Evolutionary conservation across 2,113 vertebrate genomes (phyloP), one percentile per base, ranked within the genome.

Genomic region (Leiothrix lutea): DNA sequence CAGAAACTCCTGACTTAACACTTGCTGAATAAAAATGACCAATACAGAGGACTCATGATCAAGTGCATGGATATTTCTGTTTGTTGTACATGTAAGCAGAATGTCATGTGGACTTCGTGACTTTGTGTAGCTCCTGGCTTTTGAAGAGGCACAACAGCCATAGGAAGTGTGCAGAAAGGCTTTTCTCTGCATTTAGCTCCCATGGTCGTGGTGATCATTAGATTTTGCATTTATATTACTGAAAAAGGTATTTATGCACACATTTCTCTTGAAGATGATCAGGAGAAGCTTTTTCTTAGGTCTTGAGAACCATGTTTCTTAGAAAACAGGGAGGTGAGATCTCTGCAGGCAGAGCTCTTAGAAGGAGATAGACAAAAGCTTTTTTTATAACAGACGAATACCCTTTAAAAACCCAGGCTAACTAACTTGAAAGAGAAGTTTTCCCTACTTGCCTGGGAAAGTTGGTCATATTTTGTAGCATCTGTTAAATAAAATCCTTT

Each of bases 201-300:
- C 1, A 1, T 5, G 1, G 18, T 57, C 3, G 2, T 18, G 45
- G 44, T 4, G 40, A 54, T 28, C 2, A 0, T n/a, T 28, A 45
- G 23, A 60, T 58, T 71, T 80, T 66, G 10, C n/a, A n/a, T 54
- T 22, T 74, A 5, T 35, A 16, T 82, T 71, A 58, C 18, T 58
- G 42, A 28, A 78, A 73, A 42, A 70, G 50, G 9, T 65, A 28
- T 23, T 35, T 38, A 14, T 40, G 50, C 21, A 5, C 54, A 67
- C 24, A 19, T n/a, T 31, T 47, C 22, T 74, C 20, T 44, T 38
- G 23, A 35, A 35, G 26, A 62, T 42, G 13, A 11, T 28, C 7
- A 2, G 17, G 31, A 80, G 28, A 29, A 54, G 13, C 8, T 25
- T 74, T 60, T 88, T 81, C 53, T 74, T 38, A 10, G 3, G 20